phyloP scores from a whole-genome alignment of 2,888 invertebrate species.

The Eilema griseolum region DNA sequence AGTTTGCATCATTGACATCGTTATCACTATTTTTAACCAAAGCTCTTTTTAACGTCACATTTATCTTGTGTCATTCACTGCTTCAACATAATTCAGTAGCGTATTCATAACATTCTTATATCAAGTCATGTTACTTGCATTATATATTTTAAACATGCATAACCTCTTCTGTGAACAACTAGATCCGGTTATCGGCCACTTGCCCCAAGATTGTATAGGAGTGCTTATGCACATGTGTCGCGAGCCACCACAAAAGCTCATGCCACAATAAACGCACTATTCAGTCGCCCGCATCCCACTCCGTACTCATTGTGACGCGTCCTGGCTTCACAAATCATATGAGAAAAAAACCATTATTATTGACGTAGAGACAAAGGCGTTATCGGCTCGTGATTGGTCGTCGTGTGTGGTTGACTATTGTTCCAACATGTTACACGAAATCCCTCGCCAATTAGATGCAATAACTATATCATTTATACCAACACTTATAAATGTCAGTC shows the following conservation, averaged over 20 bases:
- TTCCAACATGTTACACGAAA: slow-evolving; percentile 56
- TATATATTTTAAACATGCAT: slow-evolving; percentile 16
- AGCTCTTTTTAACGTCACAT: slow-evolving; percentile 54
- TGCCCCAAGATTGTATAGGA: slow-evolving; percentile 38
- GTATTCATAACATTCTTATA: slow-evolving; percentile 3
- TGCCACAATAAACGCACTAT: slow-evolving; percentile 74
- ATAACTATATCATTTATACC: slow-evolving; percentile 67
- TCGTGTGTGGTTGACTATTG: slow-evolving; percentile 78
- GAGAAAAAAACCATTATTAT: slow-evolving; percentile 71
- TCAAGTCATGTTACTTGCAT: slow-evolving; percentile 17
- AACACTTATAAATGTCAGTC: slow-evolving; percentile 44
- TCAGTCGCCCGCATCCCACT: slow-evolving; percentile 83
- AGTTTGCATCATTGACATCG: slow-evolving; percentile 62
- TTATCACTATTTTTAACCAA: slow-evolving; percentile 53
- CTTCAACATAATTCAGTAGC: slow-evolving; percentile 17
- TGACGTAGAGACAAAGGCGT: slow-evolving; percentile 79
- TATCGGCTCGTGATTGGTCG: slow-evolving; percentile 74
- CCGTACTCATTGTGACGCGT: slow-evolving; percentile 76
- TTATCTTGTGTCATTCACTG: slow-evolving; percentile 58
- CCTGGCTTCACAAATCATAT: slow-evolving; percentile 85
- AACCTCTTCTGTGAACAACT: slow-evolving; percentile 29
- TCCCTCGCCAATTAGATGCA: slow-evolving; percentile 67
- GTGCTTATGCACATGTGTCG: slow-evolving; percentile 58
- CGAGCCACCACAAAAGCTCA: slow-evolving; percentile 75
- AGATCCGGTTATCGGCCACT: slow-evolving; percentile 45